Evolutionary conservation across 2,888 invertebrate genomes (phyloP).

Genomic region (Tenthredo amoena): DNA sequence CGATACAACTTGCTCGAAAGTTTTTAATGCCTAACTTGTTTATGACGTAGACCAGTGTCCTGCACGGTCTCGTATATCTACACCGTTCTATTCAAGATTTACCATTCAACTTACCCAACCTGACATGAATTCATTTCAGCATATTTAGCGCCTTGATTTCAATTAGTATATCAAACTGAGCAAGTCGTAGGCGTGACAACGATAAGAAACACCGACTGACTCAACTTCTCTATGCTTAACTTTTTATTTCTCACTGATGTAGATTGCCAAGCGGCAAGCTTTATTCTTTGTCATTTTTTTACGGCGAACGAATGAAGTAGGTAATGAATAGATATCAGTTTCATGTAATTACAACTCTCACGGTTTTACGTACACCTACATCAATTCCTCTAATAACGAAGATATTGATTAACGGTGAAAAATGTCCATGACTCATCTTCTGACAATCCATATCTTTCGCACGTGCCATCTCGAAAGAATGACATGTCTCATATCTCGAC

Average conservation of each 20-base stretch:
- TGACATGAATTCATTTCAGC: neutral
- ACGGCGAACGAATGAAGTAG: neutral
- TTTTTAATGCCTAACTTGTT: constrained; percentile 11
- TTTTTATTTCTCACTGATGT: neutral
- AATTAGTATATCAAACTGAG: neutral
- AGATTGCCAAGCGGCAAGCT: neutral
- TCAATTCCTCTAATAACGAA: neutral
- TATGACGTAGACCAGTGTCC: neutral
- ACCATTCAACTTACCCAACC: neutral
- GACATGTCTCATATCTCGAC: neutral
- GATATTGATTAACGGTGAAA: neutral
- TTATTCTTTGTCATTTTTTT: neutral
- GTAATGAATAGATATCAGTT: neutral
- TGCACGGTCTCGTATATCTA: neutral
- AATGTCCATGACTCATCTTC: constrained; percentile 4
- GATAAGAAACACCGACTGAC: neutral
- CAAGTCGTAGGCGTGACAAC: neutral
- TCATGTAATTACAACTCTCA: neutral
- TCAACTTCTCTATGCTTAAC: neutral
- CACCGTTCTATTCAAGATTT: neutral
- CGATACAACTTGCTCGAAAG: neutral
- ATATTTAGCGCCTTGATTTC: constrained; percentile 2
- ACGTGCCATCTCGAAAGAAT: constrained; percentile 5
- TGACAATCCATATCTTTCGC: neutral
- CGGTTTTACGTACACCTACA: neutral